These are phyloP conservation scores for Eriocheir sinensis DNA, from an alignment of 1,140 invertebrate genomes.

Conservation along the genomic window DNA sequence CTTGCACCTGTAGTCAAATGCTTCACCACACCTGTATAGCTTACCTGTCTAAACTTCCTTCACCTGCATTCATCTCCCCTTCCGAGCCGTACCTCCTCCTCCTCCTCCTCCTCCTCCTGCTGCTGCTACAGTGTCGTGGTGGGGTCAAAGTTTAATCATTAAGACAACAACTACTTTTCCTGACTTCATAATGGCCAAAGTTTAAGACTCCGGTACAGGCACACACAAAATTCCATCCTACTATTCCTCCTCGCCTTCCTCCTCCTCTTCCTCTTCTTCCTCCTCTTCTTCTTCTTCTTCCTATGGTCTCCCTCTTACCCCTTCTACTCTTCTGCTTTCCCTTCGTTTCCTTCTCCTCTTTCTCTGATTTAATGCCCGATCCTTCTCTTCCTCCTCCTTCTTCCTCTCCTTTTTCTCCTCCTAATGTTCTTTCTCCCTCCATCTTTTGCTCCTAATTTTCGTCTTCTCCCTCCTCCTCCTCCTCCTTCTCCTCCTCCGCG, in stretches of 20 bases:
- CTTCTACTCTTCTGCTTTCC: not conserved
- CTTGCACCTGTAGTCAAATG: no score
- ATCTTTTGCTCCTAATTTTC: not conserved
- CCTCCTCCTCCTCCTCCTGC: not conserved
- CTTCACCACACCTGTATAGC: no score
- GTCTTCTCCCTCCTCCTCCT: not conserved
- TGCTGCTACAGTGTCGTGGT: not conserved
- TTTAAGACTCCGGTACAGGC: conserved; percentile 7
- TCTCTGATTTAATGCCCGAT: no score
- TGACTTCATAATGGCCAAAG: not conserved
- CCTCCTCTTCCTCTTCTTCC: not conserved
- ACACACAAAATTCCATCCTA: not conserved
- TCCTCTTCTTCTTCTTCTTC: not conserved
- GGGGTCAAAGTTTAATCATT: not conserved
- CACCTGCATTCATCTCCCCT: no score
- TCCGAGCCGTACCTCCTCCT: no score
- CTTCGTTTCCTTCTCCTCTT: not conserved
- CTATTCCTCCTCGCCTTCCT: not conserved
- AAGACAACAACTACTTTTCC: not conserved
- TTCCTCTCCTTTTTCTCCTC: not conserved
- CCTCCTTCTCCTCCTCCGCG: no score
- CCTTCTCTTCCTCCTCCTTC: not conserved
- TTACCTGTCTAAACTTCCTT: no score
- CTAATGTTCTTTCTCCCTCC: not conserved
- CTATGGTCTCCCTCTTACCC: not conserved